Conservation (phyloP, 2,797 vertebrate species). For the Anabas testudineus region DNA sequence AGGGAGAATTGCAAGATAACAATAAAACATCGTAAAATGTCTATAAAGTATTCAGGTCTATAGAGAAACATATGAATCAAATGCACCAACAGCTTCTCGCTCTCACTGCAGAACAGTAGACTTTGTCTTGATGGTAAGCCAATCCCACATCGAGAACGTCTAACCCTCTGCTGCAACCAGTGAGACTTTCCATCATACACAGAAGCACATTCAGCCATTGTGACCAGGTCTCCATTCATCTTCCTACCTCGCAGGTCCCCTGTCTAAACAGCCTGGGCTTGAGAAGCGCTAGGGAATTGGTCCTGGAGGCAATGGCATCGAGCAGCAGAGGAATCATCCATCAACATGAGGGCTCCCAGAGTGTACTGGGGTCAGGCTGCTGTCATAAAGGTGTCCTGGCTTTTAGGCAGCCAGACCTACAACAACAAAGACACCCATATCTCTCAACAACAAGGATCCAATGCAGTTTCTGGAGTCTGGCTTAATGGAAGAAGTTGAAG, state of each 20-base stretch:
- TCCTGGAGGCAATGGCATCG: slow-evolving; percentile 47
- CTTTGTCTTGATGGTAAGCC: slow-evolving; percentile 54
- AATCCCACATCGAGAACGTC: slow-evolving; percentile 42
- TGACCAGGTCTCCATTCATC: slow-evolving; percentile 42
- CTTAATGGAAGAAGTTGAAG: slow-evolving; percentile 38
- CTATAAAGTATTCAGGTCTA: slow-evolving; percentile 6
- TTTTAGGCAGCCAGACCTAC: slow-evolving; percentile 46
- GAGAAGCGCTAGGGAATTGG: slow-evolving; percentile 37
- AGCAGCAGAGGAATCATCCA: slow-evolving; percentile 65
- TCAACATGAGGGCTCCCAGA: slow-evolving; percentile 63
- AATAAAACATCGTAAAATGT: slow-evolving; percentile 23
- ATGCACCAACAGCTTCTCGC: slow-evolving; percentile 43
- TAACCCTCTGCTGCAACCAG: slow-evolving; percentile 23
- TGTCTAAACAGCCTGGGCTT: slow-evolving; percentile 51
- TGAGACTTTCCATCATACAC: slow-evolving; percentile 43
- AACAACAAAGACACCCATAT: slow-evolving; percentile 64
- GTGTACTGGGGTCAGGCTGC: slow-evolving; percentile 56
- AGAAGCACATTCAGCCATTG: slow-evolving; percentile 53
- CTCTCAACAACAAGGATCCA: slow-evolving; percentile 33
- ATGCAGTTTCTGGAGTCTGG: slow-evolving; percentile 23
- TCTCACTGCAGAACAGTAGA: slow-evolving; percentile 42
- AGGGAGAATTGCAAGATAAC: slow-evolving; percentile 1
- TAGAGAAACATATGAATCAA: slow-evolving; percentile 61
- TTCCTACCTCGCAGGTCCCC: slow-evolving; percentile 31
- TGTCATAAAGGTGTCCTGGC: slow-evolving; percentile 73